Percentiles rank a stretch among this genome's conserved stretches.
phyloP scores from a whole-genome alignment of 2,888 invertebrate genomes.

The Rosalia funebris region DNA sequence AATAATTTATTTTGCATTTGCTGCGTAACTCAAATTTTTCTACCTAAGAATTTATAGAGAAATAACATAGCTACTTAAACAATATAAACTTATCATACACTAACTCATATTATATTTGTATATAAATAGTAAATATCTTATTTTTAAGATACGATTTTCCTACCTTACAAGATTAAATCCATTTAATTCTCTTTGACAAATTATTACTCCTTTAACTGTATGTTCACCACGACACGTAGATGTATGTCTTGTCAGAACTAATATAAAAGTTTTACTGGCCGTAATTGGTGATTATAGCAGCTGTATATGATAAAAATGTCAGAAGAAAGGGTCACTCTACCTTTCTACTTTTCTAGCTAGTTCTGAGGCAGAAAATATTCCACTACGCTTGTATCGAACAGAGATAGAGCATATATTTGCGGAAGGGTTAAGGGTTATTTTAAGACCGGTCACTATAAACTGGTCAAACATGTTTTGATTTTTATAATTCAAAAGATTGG shows the following conservation, averaged over 20 bases:
- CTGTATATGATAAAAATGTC: conserved; percentile 41
- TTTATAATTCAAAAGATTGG: conserved; percentile 51
- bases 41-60: no score
- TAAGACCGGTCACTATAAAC: conserved; percentile 51
- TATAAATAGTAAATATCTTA: no score
- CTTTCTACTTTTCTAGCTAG: conserved; percentile 40
- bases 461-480: conserved; percentile 63
- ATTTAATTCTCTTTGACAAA: no score
- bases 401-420: conserved; percentile 39
- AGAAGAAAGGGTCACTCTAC: conserved; percentile 48
- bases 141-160: no score
- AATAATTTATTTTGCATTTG: no score
- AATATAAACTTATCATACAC: no score
- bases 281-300: conserved; percentile 38
- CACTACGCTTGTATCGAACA: conserved; percentile 3
- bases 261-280: conserved; percentile 33
- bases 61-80: no score
- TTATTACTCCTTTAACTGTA: no score
- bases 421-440: conserved; percentile 45
- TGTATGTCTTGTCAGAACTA: conserved; percentile 29
- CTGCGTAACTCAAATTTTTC: no score
- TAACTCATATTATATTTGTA: no score
- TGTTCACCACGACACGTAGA: conserved; percentile 9
- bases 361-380: conserved; percentile 31
- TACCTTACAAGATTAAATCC: no score